Base-by-base conservation (phyloP, 2,888 invertebrate species). In the Hedya salicella region DNA sequence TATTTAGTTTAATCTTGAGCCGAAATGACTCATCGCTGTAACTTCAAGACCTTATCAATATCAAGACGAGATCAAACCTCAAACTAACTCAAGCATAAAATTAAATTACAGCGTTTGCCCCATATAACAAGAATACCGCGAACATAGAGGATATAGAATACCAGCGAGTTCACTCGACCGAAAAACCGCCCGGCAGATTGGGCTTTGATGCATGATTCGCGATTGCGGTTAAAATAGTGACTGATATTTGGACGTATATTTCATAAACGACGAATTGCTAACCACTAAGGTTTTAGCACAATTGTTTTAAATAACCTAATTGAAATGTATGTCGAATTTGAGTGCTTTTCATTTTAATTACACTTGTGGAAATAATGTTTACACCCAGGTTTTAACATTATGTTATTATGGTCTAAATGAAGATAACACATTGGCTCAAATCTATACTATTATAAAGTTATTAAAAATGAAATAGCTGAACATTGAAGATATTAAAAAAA, bases 51-150 rank as follows among this genome's bases (percentile, higher is more conserved):
- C 39, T 40, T 59, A 39, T 59, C 52, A 65, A 59, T 64, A 59
- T 64, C 14, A 65, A 48, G 25, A 30, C 36, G 44, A 48, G 36
- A 62, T 44, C 50, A 60, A 46, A 53, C 59, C 25, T 30, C 52
- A 52, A 57, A 32, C 25, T 21, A 59, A 60, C 46, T 40, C 59
- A 25, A 52, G 53, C 59, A 40, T 53, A 46, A 60, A 65, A 65
- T 39, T 52, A 65, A 59, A 65, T 65, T 65, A 65, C 59, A 56
- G 14, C 48, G 50, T 60, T 65, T 48, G 46, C 52, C 32, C 25
- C 46, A 60, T 60, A 65, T 59, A 46, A 53, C 59, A 52, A 60
- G 52, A 65, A 60, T 46, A 59, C 52, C 42, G 42, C 56, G 21
- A 30, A 36, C 44, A 48, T 25, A 65, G 52, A 52, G 50, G 40